Evolutionary conservation across 2,888 invertebrate species (phyloP), one percentile per base, ranked within the genome.

Genomic region (Isoperla grammatica): DNA sequence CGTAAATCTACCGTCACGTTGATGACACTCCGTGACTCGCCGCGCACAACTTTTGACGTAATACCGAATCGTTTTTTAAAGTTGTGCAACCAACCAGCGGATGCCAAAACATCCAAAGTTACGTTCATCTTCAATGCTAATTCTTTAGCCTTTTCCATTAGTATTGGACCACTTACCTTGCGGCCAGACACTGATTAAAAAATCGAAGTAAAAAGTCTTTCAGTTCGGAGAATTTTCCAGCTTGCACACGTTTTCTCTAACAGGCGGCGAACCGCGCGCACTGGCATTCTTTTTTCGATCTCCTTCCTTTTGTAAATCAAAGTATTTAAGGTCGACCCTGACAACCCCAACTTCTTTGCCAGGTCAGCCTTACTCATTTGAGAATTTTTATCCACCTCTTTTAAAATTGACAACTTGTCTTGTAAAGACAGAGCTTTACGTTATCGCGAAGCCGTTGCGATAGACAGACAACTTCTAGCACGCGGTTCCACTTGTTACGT

Each of bases 1-100:
- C 64, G 63, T 29, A 63, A n/a, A 59, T 8, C 57, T 13, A 8
- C 59, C 59, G 19, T 45, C 50, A 56, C 19, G 13, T 4, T n/a
- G 50, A 8, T 22, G 3, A 45, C 59, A 9, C 15, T 20, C n/a
- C 59, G 60, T 11, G 59, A 59, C n/a, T 59, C 49, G 2, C 54
- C 20, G 57, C 60, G 57, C 8, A 57, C 17, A 43, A 50, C 61
- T 40, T 64, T 66, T 17, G 60, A 62, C 6, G 40, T 45, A 12
- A 66, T 57, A 17, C 61, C 61, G 56, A 64, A 62, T 40, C 66
- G 56, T 17, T 49, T 48, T 40, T 66, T 66, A 56, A 63, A 66
- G 13, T 56, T 57, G 17, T 61, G 61, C 2, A 66, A 15, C 66
- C 66, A 66, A 1, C 66, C 65, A 0, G 59, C 49, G 22, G 60